These are phyloP conservation scores for Heliothis subflexa DNA, from an alignment of 1,140 invertebrate genomes.

Conservation along the genomic window DNA sequence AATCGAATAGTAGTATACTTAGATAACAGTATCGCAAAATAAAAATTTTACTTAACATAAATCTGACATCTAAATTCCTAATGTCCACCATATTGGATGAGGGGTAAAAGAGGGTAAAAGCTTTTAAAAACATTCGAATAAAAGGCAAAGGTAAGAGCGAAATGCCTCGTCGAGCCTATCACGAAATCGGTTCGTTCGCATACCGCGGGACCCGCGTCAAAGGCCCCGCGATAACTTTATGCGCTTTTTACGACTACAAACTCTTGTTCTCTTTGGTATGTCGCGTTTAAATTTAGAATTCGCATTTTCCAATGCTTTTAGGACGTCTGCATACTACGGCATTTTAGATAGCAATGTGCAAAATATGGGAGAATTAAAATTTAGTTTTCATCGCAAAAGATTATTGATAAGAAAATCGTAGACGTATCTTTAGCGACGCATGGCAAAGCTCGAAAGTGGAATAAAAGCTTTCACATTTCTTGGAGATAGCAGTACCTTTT, in stretches of 20 bases:
- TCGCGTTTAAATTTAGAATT: constrained; percentile 73
- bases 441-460: not conserved
- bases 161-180: constrained; percentile 35
- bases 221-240: constrained; percentile 58
- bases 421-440: not conserved
- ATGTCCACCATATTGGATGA: constrained; percentile 28
- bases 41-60: constrained; percentile 24
- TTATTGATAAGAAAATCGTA: not conserved
- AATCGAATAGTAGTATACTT: too few species aligned
- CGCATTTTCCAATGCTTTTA: constrained; percentile 65
- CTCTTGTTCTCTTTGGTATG: constrained; percentile 66
- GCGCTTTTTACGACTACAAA: constrained; percentile 67
- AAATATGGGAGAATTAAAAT: not conserved
- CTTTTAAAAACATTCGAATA: constrained; percentile 35
- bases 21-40: not conserved
- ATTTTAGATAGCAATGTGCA: not conserved
- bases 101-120: constrained; percentile 32
- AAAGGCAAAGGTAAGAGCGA: constrained; percentile 35
- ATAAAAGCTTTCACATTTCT: not conserved
- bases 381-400: not conserved
- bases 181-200: constrained; percentile 32
- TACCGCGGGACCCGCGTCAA: constrained; percentile 27
- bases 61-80: constrained; percentile 28
- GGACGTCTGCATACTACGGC: not conserved
- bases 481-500: not conserved